Evolutionary conservation across 2,888 invertebrate genomes (phyloP), one percentile per base, ranked within the genome.

Genomic region (Pandemis cinnamomeana): DNA sequence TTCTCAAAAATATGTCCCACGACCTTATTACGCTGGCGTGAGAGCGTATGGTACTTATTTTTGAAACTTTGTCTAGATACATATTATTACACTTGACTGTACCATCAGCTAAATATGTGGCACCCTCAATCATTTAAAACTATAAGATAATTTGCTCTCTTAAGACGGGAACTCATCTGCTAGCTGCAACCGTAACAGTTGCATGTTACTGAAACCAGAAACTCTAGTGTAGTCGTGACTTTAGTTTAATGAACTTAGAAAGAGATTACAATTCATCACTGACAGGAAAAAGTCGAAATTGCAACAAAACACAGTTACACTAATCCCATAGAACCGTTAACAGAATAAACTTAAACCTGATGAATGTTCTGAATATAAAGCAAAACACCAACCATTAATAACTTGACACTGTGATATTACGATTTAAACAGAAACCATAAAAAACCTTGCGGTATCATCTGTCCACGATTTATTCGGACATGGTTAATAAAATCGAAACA

Each of bases 361-460:
- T 66, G 13, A 67, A 74, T 74, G 70, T 70, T 53, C 66, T 44
- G 61, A 70, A 74, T 74, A 36, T 66, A 15, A 48, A 7, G 48
- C 8, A 44, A 63, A 51, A 53, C 44, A 64, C 69, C 48, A 15
- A 36, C 42, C 73, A 74, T 74, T 67, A 74, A 74, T 74, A 66
- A 71, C 51, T 10, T 20, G n/a, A 67, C 6, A 61, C 55, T 41
- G n/a, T 36, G 53, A 53, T 58, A 58, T 27, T 53, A 53, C 27
- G 27, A 53, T 36, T 67, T 44, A 60, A 69, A 69, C 63, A 51
- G 15, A 69, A 51, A 58, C 66, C 55, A 73, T 41, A 70, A 72
- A 70, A 62, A 66, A 74, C 73, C 61, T 74, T 74, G 70, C 73
- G 70, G 70, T 74, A 53, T 70, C 73, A 74, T 66, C 73, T 74